Evolutionary conservation across 2,113 vertebrate species (phyloP).

Genomic region (Dasyurus viverrinus): DNA sequence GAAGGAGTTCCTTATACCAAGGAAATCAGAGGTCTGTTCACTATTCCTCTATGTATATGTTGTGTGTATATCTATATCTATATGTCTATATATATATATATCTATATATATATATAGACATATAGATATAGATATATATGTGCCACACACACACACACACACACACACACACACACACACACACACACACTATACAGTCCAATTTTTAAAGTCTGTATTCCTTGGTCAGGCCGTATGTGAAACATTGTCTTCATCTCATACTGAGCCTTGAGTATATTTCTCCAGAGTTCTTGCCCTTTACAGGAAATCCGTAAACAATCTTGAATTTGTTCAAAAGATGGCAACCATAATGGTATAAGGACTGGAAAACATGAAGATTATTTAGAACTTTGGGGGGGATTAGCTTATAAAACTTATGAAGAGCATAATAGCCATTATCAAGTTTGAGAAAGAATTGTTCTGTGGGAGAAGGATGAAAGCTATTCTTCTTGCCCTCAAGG

Average conservation of each 20-base stretch:
- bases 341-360: not conserved
- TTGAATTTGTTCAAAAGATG: not conserved
- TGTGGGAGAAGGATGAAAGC: not conserved
- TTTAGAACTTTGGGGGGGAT: not conserved
- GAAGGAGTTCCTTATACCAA: not conserved
- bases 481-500: not conserved
- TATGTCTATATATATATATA: too few species aligned
- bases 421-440: not conserved
- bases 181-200: not conserved
- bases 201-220: not conserved
- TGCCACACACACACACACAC: not conserved
- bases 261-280: too few species aligned
- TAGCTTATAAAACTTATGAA: not conserved
- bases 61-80: not conserved
- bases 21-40: not conserved
- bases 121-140: not conserved
- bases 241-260: not conserved
- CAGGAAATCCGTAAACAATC: not conserved
- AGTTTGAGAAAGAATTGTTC: not conserved
- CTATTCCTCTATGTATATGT: not conserved
- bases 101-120: too few species aligned
- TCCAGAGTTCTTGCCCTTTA: too few species aligned
- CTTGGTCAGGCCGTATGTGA: not conserved
- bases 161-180: not conserved
- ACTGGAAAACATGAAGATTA: not conserved